Base-by-base conservation (phyloP, 37 sponge, comb jelly and placozoan species). In the Cladorhizidae sp. region DNA sequence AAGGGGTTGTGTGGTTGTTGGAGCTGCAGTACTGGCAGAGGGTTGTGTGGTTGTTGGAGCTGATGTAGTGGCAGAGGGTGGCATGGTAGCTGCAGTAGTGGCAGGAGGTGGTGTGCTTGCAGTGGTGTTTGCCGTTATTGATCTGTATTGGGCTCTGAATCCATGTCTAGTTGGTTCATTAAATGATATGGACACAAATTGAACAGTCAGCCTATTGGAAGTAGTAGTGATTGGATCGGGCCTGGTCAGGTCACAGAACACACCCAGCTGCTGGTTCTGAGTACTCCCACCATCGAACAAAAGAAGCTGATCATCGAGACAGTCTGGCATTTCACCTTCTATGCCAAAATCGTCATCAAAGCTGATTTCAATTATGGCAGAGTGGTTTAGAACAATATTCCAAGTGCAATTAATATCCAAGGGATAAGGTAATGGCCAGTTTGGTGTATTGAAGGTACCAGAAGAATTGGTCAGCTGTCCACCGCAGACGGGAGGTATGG, bases 361-460 rank as follows among this genome's bases (percentile, higher is more conserved):
- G 35, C 38, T 37, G 38, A 67, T 67, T 28, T 67, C 67, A 6
- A 67, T 36, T 17, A 36, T 36, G 38, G 7, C 31, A 7, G 67
- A 3, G 31, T 67, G 37, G 8, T 21, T 21, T 26, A 67, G 37
- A 3, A 36, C 17, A 31, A 67, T 67, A 38, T 37, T 32, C 67
- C 67, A 67, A 3, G 6, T 21, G 14, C 59, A 58, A 6, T 58
- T 21, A 14, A 58, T 18, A 58, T 58, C 14, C 18, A 58, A 14
- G 26, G 59, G 59, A 25, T 58, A 58, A 5, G 59, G 6, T 25
- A 14, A 58, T 21, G 59, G 38, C 38, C 67, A 67, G 50, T 71
- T 71, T 37, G 72, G 72, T 2, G 72, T 43, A 3, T 40, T 23
- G 36, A 71, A 71, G 26, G 72, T 26, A 26, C 72, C 72, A 71